Evolutionary conservation across 2,888 invertebrate species (phyloP).

Genomic region (Halictus ligatus): DNA sequence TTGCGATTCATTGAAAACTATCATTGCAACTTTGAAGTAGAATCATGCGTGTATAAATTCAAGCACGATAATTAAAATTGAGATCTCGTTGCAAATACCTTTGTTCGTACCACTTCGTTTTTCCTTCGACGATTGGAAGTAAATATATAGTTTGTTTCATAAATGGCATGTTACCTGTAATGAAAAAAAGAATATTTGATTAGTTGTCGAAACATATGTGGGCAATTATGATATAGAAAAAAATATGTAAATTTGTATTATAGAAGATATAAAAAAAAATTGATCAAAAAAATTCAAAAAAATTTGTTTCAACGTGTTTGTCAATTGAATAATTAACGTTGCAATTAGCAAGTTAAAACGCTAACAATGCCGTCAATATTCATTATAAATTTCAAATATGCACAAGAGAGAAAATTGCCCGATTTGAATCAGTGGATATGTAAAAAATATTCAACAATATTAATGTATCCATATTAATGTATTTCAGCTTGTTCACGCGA

Average conservation of each 20-base stretch:
- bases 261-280: no score
- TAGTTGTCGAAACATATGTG: background rate
- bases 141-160: background rate
- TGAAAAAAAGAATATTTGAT: background rate
- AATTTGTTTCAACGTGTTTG: no score
- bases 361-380: background rate
- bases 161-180: slow-evolving; percentile 39
- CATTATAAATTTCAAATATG: background rate
- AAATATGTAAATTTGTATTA: background rate
- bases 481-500: background rate
- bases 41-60: background rate
- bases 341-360: no score
- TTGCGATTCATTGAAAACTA: background rate
- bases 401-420: no score
- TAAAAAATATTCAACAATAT: background rate
- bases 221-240: background rate
- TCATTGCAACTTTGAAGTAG: background rate
- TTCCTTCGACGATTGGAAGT: background rate
- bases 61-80: background rate
- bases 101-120: slow-evolving; percentile 22
- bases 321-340: no score
- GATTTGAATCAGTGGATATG: background rate
- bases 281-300: no score
- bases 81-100: slow-evolving; percentile 28
- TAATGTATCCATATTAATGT: background rate